Evolutionary conservation across 2,888 invertebrate genomes (phyloP), one percentile per base, ranked within the genome.

Genomic region (Athalia rosae): DNA sequence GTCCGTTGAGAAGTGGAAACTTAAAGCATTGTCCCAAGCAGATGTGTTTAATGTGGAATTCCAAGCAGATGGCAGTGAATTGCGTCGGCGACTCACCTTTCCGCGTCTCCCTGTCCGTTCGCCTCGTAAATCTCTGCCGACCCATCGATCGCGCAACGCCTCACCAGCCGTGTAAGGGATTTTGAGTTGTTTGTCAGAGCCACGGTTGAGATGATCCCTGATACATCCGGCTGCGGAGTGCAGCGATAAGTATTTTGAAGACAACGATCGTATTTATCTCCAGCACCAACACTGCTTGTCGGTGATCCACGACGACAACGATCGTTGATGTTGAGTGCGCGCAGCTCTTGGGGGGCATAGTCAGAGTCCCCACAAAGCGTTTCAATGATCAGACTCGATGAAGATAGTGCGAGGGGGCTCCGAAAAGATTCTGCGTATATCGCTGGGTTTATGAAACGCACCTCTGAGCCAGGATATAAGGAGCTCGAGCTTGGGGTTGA

Each of bases 391-490:
- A 79, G 43, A 76, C 77, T 77, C 78, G 82, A 76, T 64, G 64
- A 86, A 73, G 83, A 81, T 58, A 48, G 71, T 71, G 45, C 43
- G 13, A 71, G 45, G 71, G 28, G 78, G 91, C 90, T 0, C 28
- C 28, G 28, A 28, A 91, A 88, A 0, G 91, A 90, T 84, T 93
- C 93, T 2, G 93, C 91, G 80, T 91, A 93, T 80, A 93, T 93
- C 5, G 93, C 93, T 0, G 93, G 91, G 85, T 93, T 93, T 74
- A 93, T 92, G 83, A 92, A 92, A 78, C 92, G 83, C 48, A 84
- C 78, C 47, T 85, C 85, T n/a, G 81, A 28, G 5, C 80, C 77
- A 0, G 84, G 56, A 28, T 56, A 47, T 4, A 76, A 76, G 47
- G 56, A 64, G 43, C 48, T 63, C 50, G 61, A 63, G 47, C 61